Evolutionary conservation across 2,797 vertebrate genomes (phyloP), one percentile per base, ranked within the genome.

Genomic region (Trematomus bernacchii): DNA sequence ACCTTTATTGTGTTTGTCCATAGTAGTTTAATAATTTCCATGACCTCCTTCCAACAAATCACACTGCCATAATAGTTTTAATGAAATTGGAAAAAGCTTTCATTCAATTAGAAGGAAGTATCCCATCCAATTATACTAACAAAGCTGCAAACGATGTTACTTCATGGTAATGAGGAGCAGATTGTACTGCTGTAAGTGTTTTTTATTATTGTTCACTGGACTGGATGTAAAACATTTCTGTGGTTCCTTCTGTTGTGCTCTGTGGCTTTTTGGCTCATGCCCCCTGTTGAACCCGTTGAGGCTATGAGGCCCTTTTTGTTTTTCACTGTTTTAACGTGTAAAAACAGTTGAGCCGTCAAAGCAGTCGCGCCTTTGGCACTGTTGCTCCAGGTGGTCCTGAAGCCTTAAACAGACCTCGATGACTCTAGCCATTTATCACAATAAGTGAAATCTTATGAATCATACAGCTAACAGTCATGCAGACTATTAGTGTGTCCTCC

Each of bases 361-460:
- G 82, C 40, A 47, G 76, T 80, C 12, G 27, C 79, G 66, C 75
- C 68, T 72, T 57, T 57, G 64, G 83, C 78, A 83, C 53, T 11
- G 59, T 79, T 69, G 70, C 86, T 61, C 64, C 81, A 79, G 76
- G 83, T 55, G 60, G 82, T 50, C 66, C 10, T 71, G 37, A 76
- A 82, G 83, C 64, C 79, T 87, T 74, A 61, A 84, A 82, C 70
- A 84, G 86, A 80, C 73, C 71, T 43, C 73, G 23, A 3, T 87
- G 85, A 88, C 84, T 89, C 85, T 82, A 19, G 3, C 48, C 77
- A 88, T 91, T 85, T 79, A 89, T 89, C 86, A 86, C 80, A 80
- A 84, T 82, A 76, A 84, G 48, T 69, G 76, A 62, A 90, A 80
- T 73, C n/a, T 44, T 85, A 77, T 64, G 30, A 62, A 30, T 66